Base-by-base conservation (phyloP, 2,797 vertebrate genomes). In the Vespertilio murinus region DNA sequence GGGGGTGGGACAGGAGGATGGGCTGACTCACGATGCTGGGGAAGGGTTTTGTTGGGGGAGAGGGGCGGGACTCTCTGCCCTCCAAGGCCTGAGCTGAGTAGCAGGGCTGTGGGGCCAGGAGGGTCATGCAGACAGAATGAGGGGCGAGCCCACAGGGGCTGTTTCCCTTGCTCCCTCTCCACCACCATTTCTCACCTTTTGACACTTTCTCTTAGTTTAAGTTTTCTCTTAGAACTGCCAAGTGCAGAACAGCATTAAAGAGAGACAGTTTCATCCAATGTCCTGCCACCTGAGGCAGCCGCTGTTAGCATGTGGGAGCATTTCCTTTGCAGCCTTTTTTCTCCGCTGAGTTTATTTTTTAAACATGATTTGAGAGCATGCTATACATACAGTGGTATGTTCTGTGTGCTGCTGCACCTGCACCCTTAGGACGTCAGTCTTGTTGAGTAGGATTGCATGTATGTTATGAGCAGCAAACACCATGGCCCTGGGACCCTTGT, bases 201-300 rank as follows among this genome's bases (percentile, higher is more conserved):
- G 77, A 88, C 59, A 64, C 64, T 88, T 86, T 59, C 65, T 89
- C 65, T 54, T n/a, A 61, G 45, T n/a, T n/a, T n/a, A n/a, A n/a
- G n/a, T n/a, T n/a, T n/a, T n/a, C n/a, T n/a, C n/a, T n/a, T n/a
- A 71, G 64, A 95, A 75, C 47, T 49, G 0, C 61, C 25, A 89
- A 91, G 59, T 42, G 10, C 42, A 80, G 65, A 73, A 92, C 91
- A 88, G 20, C 22, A 14, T 42, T 80, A 70, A 90, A 64, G 47
- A 56, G 3, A 17, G 47, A 75, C 45, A 56, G 11, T 17, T 5
- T 2, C 67, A 87, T 75, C 75, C 52, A 40, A 80, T 73, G 91
- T 91, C 86, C 75, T 56, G 23, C 38, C 59, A 30, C 35, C 75
- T 54, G 81, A 90, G 85, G 33, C 74, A n/a, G n/a, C 20, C 0